A percentile compares a stretch with the other conserved stretches of the same genome.
Conservation (phyloP, 1,140 invertebrate species). For the Leptinotarsa lineolata region DNA sequence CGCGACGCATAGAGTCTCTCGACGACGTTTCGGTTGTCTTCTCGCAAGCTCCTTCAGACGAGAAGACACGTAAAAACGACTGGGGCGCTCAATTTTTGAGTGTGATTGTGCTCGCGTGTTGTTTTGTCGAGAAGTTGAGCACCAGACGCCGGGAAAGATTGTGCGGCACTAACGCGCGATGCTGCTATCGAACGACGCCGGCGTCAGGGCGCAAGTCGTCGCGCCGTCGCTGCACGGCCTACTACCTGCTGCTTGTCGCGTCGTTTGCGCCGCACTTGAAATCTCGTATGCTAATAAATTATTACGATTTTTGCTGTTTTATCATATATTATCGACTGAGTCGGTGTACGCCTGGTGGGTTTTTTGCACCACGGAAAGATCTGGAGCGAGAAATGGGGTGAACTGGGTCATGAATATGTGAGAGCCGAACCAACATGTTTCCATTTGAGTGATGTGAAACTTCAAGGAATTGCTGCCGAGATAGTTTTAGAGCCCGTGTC, state of each 20-base stretch:
- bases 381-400: conserved; percentile 7
- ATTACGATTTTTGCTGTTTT: conserved; percentile 44
- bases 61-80: neutral
- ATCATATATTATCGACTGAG: conserved; percentile 36
- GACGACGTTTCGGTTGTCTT: neutral
- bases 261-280: conserved; percentile 34
- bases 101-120: conserved; percentile 42
- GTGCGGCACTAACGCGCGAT: conserved; percentile 54
- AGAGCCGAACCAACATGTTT: too few relatives aligned
- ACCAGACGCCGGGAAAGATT: conserved; percentile 54
- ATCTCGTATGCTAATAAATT: conserved; percentile 41
- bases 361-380: neutral
- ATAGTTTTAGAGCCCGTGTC: too few relatives aligned
- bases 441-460: too few relatives aligned
- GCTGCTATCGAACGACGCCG: conserved; percentile 56
- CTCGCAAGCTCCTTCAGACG: neutral
- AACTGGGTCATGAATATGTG: conserved; percentile 1
- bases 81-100: neutral
- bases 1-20: conserved; percentile 6
- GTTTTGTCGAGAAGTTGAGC: conserved; percentile 45
- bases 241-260: conserved; percentile 53
- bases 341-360: neutral
- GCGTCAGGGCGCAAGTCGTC: conserved; percentile 50
- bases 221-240: conserved; percentile 45
- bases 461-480: too few relatives aligned